phyloP scores from a whole-genome alignment of 2,888 invertebrate genomes.

The Apotomis capreana region DNA sequence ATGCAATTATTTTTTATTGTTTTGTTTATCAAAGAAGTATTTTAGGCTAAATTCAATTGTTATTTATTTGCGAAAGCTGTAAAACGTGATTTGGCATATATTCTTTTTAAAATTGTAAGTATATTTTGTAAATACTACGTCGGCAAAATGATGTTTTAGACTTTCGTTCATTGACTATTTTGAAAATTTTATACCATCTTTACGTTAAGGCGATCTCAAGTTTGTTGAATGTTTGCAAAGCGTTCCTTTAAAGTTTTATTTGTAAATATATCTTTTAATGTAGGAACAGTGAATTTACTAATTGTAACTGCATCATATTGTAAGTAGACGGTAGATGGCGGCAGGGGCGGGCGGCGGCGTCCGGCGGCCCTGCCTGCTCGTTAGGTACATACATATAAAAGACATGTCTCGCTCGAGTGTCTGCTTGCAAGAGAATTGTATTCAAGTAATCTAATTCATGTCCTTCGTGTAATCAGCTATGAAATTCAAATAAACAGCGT shows the following conservation, averaged over 20 bases:
- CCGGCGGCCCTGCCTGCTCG: constrained; percentile 36
- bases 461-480: constrained; percentile 80
- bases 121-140: constrained; percentile 75
- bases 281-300: constrained; percentile 81
- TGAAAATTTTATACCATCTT: constrained; percentile 80
- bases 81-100: constrained; percentile 77
- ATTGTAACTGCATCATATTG: constrained; percentile 71
- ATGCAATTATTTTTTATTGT: constrained; percentile 84
- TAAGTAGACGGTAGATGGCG: constrained; percentile 62
- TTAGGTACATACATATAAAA: constrained; percentile 56
- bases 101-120: constrained; percentile 64
- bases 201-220: constrained; percentile 83
- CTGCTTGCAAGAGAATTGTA: constrained; percentile 69
- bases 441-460: constrained; percentile 73
- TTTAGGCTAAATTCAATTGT: constrained; percentile 83
- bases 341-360: constrained; percentile 45
- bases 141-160: constrained; percentile 70
- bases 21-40: constrained; percentile 82
- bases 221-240: constrained; percentile 84
- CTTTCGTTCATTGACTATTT: constrained; percentile 77
- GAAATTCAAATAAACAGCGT: constrained; percentile 74
- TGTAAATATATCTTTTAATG: constrained; percentile 79
- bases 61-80: constrained; percentile 81
- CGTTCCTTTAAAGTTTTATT: constrained; percentile 84
- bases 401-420: constrained; percentile 62